Conservation (phyloP, 2,888 invertebrate genomes). For the Lepidocyrtoides sp. region DNA sequence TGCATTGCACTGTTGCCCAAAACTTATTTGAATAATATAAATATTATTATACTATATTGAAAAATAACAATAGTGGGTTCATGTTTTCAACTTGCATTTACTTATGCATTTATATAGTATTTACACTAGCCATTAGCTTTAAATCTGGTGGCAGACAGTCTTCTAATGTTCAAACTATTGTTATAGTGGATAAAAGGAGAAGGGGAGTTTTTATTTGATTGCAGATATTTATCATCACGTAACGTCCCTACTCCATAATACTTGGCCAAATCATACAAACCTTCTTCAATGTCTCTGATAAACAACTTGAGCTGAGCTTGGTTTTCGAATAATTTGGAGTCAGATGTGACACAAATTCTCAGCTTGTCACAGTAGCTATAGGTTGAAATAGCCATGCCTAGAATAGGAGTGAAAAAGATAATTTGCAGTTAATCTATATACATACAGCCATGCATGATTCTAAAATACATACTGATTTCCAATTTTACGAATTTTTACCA, state of each 20-base stretch:
- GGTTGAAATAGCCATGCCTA: constrained; percentile 74
- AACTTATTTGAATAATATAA: too few species aligned
- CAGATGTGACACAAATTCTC: constrained; percentile 76
- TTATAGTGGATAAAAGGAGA: constrained; percentile 21
- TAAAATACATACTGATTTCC: background rate
- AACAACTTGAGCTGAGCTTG: constrained; percentile 71
- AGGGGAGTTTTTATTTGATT: background rate
- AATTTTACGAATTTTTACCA: constrained; percentile 62
- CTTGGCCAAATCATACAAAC: constrained; percentile 64
- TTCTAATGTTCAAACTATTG: constrained; percentile 45
- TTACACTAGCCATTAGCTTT: constrained; percentile 47
- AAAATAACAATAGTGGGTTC: too few species aligned
- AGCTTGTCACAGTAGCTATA: constrained; percentile 73
- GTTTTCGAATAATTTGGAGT: constrained; percentile 65
- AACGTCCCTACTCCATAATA: constrained; percentile 40
- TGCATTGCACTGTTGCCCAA: too few species aligned
- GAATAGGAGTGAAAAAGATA: too few species aligned
- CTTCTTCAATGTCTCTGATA: constrained; percentile 63
- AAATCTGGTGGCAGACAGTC: constrained; percentile 59
- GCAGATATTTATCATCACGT: background rate
- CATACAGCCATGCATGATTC: background rate
- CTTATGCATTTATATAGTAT: background rate
- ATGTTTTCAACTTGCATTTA: too few species aligned
- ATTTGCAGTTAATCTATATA: too few species aligned
- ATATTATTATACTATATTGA: too few species aligned